Percentiles rank a stretch among this genome's conserved stretches.
phyloP scores from a whole-genome alignment of 2,113 vertebrate genomes.

The Oenanthe melanoleuca region DNA sequence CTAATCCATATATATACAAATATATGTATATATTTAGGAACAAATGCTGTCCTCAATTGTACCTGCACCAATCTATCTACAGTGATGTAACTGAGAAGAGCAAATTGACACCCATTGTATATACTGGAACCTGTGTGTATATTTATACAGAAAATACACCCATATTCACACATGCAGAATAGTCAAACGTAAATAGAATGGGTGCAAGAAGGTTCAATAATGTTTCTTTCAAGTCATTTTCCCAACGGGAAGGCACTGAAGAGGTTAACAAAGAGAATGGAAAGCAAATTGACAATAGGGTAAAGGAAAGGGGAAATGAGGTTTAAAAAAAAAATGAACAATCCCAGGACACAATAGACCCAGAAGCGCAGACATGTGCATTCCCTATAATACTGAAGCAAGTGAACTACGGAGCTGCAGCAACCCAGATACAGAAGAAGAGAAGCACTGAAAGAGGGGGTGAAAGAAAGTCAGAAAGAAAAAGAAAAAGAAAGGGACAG shows the following conservation, averaged over 20 bases:
- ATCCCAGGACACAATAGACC: constrained; percentile 72
- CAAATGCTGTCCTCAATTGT: background rate
- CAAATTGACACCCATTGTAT: constrained; percentile 41
- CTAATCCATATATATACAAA: background rate
- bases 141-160: constrained; percentile 39
- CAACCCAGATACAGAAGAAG: constrained; percentile 69
- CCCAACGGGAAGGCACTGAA: constrained; percentile 57
- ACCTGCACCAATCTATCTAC: constrained; percentile 14
- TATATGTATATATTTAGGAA: background rate
- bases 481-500: constrained; percentile 70
- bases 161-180: constrained; percentile 47
- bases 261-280: constrained; percentile 67
- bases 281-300: constrained; percentile 53
- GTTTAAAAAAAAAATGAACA: constrained; percentile 47
- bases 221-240: constrained; percentile 65
- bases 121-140: background rate
- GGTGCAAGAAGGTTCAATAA: constrained; percentile 40
- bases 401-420: constrained; percentile 64
- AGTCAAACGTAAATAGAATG: constrained; percentile 34
- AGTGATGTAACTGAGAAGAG: constrained; percentile 45
- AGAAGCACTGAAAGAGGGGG: constrained; percentile 42
- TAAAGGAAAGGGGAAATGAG: constrained; percentile 32
- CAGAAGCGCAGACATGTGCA: constrained; percentile 74
- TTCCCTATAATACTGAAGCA: constrained; percentile 71
- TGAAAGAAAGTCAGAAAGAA: constrained; percentile 59